These are phyloP conservation scores for Anser cygnoides DNA, from an alignment of 2,113 vertebrate genomes.

Conservation along the genomic window DNA sequence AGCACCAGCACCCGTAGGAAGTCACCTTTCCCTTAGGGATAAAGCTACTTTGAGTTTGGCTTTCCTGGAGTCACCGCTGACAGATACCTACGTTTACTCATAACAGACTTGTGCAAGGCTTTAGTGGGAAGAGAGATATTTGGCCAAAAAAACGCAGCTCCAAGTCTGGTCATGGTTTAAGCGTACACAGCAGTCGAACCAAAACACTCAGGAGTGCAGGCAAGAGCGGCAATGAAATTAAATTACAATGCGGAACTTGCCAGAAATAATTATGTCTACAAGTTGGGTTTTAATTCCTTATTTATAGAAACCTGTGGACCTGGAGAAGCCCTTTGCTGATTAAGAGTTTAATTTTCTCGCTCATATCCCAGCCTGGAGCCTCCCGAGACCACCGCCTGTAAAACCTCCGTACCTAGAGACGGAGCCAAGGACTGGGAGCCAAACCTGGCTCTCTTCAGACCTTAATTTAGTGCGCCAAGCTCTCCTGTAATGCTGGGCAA, in stretches of 20 bases:
- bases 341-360: background rate
- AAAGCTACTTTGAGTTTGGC: background rate
- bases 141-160: background rate
- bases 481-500: accelerated
- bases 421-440: background rate
- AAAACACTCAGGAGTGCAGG: background rate
- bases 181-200: background rate
- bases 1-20: background rate
- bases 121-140: background rate
- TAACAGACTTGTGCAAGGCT: background rate
- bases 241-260: background rate
- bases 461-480: accelerated
- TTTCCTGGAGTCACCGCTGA: background rate
- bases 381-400: background rate
- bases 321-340: background rate
- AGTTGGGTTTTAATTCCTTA: background rate
- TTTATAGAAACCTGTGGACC: background rate
- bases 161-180: background rate
- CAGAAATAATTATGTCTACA: background rate
- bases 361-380: background rate
- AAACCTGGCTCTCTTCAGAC: background rate
- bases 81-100: background rate
- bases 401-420: background rate
- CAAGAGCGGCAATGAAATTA: background rate
- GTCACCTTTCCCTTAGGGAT: background rate